Base-by-base conservation (phyloP, 2,113 vertebrate genomes). In the Atlantisia rogersi region DNA sequence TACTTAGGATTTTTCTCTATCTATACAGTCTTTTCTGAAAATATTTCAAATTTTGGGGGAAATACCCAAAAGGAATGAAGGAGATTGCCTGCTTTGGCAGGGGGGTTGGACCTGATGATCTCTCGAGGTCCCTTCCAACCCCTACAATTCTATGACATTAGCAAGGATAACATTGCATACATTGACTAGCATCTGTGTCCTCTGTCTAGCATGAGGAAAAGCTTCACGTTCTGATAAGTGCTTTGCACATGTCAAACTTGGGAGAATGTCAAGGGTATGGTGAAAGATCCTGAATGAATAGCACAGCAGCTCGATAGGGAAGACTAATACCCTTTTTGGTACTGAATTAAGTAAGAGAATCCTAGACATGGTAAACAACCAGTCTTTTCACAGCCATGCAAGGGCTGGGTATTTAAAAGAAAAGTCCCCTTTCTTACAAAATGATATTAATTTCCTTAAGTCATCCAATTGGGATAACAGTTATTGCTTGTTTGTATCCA, bases 401-500 rank as follows among this genome's bases (percentile, higher is more conserved):
- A 16, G 18, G 58, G 18, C 48, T 53, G 48, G 18, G 6, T 85
- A 5, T 78, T 75, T 81, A 91, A 65, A 22, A 82, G 63, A 85
- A 50, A 95, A 91, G 50, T 65, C 24, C 62, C 73, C 74, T 92
- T 79, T 64, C 78, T 71, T 92, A 76, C 60, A 89, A 46, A 58
- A 86, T 94, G 39, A 75, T 37, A 52, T 37, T 58, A 6, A 91
- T 94, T 91, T 69, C 86, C 75, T 90, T 88, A 65, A 55, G 50
- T 70, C 67, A 80, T 76, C 93, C 87, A 95, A 56, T 0, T 76
- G 89, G 70, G 78, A 94, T 88, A 82, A 87, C 92, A 79, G 74
- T 85, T 90, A 90, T 74, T 92, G 76, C 63, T 92, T 94, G 74
- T 90, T 96, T 92, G 67, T 84, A 87, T 40, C 84, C 87, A 85